These are phyloP conservation scores for Conops quadrifasciatus DNA, from an alignment of 2,888 invertebrate genomes.

Conservation along the genomic window DNA sequence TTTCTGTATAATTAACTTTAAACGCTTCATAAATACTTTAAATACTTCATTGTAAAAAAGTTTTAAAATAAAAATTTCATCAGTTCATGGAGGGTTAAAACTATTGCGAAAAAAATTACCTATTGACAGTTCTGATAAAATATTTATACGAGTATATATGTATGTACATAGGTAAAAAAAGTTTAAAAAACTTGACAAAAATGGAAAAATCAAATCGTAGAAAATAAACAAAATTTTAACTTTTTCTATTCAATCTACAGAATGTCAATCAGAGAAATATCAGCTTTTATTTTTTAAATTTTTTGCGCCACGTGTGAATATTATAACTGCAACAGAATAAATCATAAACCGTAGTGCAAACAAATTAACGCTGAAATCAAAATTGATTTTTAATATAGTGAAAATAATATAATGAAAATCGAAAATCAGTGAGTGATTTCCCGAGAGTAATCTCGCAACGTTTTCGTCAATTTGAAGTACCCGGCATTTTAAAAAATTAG, in stretches of 20 bases:
- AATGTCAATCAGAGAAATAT: not conserved
- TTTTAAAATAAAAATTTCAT: not conserved
- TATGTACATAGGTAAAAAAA: not conserved
- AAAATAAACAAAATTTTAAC: slow-evolving; percentile 5
- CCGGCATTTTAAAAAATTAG: too few relatives aligned
- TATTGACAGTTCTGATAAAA: too few relatives aligned
- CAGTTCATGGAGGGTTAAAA: too few relatives aligned
- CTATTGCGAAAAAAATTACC: too few relatives aligned
- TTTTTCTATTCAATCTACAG: slow-evolving; percentile 4
- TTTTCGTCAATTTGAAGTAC: too few relatives aligned
- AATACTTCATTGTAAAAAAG: too few relatives aligned
- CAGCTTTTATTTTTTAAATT: slow-evolving; percentile 2
- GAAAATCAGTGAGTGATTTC: not conserved
- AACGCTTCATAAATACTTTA: too few relatives aligned
- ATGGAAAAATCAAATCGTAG: slow-evolving; percentile 1
- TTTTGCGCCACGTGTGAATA: not conserved
- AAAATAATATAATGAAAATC: not conserved
- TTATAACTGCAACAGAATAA: too few relatives aligned
- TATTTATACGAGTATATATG: too few relatives aligned
- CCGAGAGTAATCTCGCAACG: not conserved
- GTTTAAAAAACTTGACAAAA: not conserved
- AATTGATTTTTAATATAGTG: not conserved
- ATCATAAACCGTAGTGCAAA: slow-evolving; percentile 14
- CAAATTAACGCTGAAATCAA: not conserved
- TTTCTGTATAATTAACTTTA: too few relatives aligned